phyloP scores from a whole-genome alignment of 2,888 invertebrate species.

The Parnassius smintheus region DNA sequence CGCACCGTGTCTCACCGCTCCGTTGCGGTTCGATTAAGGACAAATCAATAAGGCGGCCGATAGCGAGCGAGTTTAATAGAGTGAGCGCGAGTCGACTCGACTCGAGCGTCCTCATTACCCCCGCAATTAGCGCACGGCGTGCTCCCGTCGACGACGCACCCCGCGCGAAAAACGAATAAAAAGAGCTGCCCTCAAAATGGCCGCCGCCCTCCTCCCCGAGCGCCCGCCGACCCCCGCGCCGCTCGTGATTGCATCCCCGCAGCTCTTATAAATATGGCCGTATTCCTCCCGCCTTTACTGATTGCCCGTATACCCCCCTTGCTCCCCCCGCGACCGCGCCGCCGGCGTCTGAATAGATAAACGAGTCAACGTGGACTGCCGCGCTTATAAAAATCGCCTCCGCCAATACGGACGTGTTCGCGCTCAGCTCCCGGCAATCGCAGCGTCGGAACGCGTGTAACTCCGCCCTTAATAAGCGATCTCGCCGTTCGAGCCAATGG shows the following conservation, averaged over 20 bases:
- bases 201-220: constrained; percentile 81
- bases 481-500: constrained; percentile 60
- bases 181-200: constrained; percentile 88
- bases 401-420: constrained; percentile 55
- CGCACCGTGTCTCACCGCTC: constrained; percentile 45
- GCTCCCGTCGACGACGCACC: constrained; percentile 78
- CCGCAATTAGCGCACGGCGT: constrained; percentile 80
- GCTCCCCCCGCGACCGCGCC: constrained; percentile 79
- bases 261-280: constrained; percentile 83
- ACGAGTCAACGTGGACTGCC: constrained; percentile 81
- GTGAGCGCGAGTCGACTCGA: constrained; percentile 73
- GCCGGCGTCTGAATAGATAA: constrained; percentile 83
- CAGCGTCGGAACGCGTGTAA: constrained; percentile 63
- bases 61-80: constrained; percentile 79
- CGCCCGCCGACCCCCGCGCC: constrained; percentile 74
- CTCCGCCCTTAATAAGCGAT: constrained; percentile 82
- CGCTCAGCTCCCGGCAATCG: constrained; percentile 52
- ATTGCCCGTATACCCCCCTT: constrained; percentile 82
- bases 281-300: constrained; percentile 82
- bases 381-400: constrained; percentile 79
- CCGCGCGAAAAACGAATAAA: constrained; percentile 82
- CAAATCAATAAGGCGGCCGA: constrained; percentile 80
- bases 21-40: constrained; percentile 72
- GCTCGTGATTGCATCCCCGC: constrained; percentile 82
- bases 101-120: constrained; percentile 78